Evolutionary conservation across 2,888 invertebrate genomes (phyloP).

Genomic region (Cheilosia soror): DNA sequence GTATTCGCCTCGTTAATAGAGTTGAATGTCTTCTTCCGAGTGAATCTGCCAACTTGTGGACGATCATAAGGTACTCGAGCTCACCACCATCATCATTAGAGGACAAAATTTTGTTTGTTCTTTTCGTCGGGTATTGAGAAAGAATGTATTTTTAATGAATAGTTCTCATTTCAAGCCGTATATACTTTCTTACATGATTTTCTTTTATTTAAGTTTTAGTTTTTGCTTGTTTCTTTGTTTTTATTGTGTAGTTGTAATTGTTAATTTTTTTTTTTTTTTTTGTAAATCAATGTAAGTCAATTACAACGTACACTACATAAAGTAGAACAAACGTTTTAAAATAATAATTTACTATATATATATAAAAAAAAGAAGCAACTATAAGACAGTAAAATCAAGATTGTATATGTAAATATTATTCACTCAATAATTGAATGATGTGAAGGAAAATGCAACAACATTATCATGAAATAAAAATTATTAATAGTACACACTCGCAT

Average conservation of each 20-base stretch:
- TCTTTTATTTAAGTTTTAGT: slow-evolving; percentile 41
- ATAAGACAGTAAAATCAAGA: slow-evolving; percentile 48
- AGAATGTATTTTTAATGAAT: background rate
- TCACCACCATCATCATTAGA: slow-evolving; percentile 11
- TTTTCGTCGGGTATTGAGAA: slow-evolving; percentile 46
- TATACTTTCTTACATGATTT: slow-evolving; percentile 49
- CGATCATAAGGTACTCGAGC: slow-evolving; percentile 82
- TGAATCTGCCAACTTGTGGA: slow-evolving; percentile 94
- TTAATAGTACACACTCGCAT: background rate
- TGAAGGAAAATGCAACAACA: slow-evolving; percentile 21
- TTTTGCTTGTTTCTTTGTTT: slow-evolving; percentile 60
- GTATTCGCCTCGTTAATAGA: slow-evolving; percentile 95
- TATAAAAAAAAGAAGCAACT: slow-evolving; percentile 41
- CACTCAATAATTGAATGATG: slow-evolving; percentile 22
- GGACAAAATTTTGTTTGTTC: slow-evolving; percentile 61
- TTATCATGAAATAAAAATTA: slow-evolving; percentile 24
- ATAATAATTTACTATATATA: background rate
- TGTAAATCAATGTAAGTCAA: slow-evolving; percentile 60
- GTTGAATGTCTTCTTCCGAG: slow-evolving; percentile 96
- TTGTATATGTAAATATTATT: slow-evolving; percentile 70
- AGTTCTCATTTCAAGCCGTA: slow-evolving; percentile 27
- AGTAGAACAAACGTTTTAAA: slow-evolving; percentile 18
- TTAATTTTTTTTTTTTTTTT: slow-evolving; percentile 51
- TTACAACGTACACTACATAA: slow-evolving; percentile 58
- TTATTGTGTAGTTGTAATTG: slow-evolving; percentile 61